Percentiles rank a stretch among this genome's conserved stretches.
These are phyloP conservation scores for Polypedilum pembai DNA, from an alignment of 1,140 invertebrate genomes.

Conservation along the genomic window DNA sequence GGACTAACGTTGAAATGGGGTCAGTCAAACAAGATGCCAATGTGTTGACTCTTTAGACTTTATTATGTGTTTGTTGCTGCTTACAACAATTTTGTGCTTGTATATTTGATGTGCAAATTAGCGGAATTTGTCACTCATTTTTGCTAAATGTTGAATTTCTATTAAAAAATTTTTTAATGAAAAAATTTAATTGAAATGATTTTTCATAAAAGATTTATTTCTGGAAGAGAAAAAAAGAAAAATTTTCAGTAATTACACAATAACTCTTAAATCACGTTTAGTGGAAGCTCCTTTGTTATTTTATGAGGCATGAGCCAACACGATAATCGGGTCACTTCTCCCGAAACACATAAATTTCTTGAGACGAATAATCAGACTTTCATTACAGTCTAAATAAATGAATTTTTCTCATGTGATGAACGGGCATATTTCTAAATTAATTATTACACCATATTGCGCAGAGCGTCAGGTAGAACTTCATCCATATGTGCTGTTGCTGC, in stretches of 20 bases:
- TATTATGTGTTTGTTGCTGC: not conserved
- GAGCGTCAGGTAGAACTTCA: not conserved
- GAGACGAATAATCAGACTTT: not conserved
- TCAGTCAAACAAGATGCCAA: not conserved
- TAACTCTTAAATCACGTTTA: not conserved
- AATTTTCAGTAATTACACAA: not conserved
- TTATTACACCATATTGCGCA: slow-evolving; percentile 3
- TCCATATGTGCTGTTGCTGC: not conserved
- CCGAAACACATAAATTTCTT: not conserved
- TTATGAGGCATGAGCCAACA: not conserved
- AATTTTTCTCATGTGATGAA: not conserved
- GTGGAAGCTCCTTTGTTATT: not conserved
- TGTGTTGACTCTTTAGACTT: not conserved
- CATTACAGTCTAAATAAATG: not conserved
- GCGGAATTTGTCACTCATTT: slow-evolving; percentile 17
- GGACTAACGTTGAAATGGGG: not conserved
- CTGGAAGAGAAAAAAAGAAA: too few species aligned
- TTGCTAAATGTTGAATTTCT: too few species aligned
- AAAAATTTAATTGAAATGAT: too few species aligned
- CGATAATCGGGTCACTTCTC: slow-evolving; percentile 6
- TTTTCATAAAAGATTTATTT: too few species aligned
- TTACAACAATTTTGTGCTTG: not conserved
- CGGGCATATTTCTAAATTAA: slow-evolving; percentile 5
- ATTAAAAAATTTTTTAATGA: too few species aligned
- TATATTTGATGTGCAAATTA: slow-evolving; percentile 22